These are phyloP conservation scores for Bothrops jararaca DNA, from an alignment of 2,113 vertebrate species.

Conservation along the genomic window DNA sequence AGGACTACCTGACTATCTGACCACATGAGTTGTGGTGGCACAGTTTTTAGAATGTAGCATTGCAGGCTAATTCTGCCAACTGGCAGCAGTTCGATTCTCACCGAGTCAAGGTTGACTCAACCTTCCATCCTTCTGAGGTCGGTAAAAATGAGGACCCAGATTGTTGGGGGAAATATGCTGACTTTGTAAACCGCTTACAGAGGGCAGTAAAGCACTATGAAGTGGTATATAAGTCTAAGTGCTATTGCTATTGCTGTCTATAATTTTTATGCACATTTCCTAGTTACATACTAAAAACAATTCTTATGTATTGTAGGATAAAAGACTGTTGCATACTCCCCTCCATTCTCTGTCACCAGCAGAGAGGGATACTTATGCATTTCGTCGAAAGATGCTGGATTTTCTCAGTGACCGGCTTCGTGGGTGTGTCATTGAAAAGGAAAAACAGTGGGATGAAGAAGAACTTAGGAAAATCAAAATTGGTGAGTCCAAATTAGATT, in stretches of 20 bases:
- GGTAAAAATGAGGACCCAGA: neutral
- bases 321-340: constrained; percentile 70
- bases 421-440: constrained; percentile 22
- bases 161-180: neutral
- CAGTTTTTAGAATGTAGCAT: neutral
- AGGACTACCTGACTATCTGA: neutral
- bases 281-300: neutral
- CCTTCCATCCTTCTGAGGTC: neutral
- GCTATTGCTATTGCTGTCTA: neutral
- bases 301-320: constrained; percentile 64
- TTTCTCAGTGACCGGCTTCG: constrained; percentile 71
- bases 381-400: constrained; percentile 67
- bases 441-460: constrained; percentile 52
- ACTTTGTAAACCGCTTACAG: neutral
- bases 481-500: constrained; percentile 27
- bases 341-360: constrained; percentile 67
- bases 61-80: neutral
- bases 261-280: neutral
- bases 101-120: too few species aligned
- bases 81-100: neutral
- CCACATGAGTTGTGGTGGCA: neutral
- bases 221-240: neutral
- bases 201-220: neutral
- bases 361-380: constrained; percentile 66
- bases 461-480: constrained; percentile 45